These are phyloP conservation scores for Vesta saturnalis DNA, from an alignment of 2,888 invertebrate genomes.

Conservation along the genomic window DNA sequence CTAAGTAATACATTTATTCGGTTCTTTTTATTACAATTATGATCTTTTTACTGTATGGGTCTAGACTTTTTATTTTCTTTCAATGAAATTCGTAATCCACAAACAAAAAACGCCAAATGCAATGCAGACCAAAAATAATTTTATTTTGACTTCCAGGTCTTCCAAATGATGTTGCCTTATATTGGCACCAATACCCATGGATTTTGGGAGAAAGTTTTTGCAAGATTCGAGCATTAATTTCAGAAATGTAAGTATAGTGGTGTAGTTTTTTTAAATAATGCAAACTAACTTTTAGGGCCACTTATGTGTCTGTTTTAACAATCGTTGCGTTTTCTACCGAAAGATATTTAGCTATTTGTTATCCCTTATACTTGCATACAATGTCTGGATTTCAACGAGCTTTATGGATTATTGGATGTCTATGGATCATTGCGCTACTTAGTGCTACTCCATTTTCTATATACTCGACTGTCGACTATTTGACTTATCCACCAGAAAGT, in stretches of 20 bases:
- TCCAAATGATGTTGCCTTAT: slow-evolving; percentile 84
- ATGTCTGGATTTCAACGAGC: slow-evolving; percentile 88
- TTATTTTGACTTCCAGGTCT: slow-evolving; percentile 79
- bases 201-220: slow-evolving; percentile 82
- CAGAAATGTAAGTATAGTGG: slow-evolving; percentile 82
- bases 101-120: no score
- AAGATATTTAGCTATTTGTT: slow-evolving; percentile 90
- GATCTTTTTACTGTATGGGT: no score
- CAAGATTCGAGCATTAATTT: slow-evolving; percentile 82
- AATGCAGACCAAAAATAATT: no score
- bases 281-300: slow-evolving; percentile 68
- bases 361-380: slow-evolving; percentile 83
- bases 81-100: no score
- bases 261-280: background rate
- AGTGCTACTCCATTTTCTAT: slow-evolving; percentile 82
- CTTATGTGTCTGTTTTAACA: slow-evolving; percentile 90
- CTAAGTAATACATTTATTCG: no score
- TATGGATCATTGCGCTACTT: slow-evolving; percentile 81
- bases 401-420: slow-evolving; percentile 76
- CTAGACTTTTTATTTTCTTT: no score
- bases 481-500: slow-evolving; percentile 77
- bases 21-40: no score
- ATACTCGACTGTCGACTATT: slow-evolving; percentile 78
- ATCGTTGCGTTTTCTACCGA: slow-evolving; percentile 93
- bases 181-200: slow-evolving; percentile 92